Evolutionary conservation across 2,888 invertebrate species (phyloP).

Genomic region (Caradrina kadenii): DNA sequence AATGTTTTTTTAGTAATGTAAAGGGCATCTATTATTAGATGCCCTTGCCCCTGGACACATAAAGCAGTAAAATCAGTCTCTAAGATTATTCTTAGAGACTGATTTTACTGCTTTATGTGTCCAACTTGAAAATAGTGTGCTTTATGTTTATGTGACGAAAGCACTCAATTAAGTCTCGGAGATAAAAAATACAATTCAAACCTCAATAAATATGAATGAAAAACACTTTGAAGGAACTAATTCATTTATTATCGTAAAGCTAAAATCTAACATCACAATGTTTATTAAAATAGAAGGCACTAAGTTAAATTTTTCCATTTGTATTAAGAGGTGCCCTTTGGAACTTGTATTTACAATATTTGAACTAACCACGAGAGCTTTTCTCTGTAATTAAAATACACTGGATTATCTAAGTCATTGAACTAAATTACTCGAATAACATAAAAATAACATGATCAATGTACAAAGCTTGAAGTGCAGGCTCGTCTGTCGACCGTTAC

Average conservation of each 20-base stretch:
- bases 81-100: too few relatives aligned
- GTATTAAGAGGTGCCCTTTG: constrained; percentile 77
- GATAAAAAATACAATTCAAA: too few relatives aligned
- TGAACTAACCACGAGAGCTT: constrained; percentile 41
- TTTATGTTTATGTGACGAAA: too few relatives aligned
- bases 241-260: constrained; percentile 55
- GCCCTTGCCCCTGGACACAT: too few relatives aligned
- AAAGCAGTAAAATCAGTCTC: too few relatives aligned
- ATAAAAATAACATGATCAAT: constrained; percentile 52
- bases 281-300: constrained; percentile 82
- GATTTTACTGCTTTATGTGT: too few relatives aligned
- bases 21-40: too few relatives aligned
- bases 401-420: constrained; percentile 38
- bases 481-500: constrained; percentile 82
- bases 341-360: constrained; percentile 60
- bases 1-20: too few relatives aligned
- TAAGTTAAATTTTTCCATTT: constrained; percentile 69
- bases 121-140: too few relatives aligned
- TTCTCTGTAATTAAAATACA: constrained; percentile 17
- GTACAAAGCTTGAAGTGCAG: constrained; percentile 64
- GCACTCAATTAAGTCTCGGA: too few relatives aligned
- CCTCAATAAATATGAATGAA: constrained; percentile 7
- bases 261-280: constrained; percentile 83
- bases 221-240: constrained; percentile 35
- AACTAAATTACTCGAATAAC: constrained; percentile 47